Evolutionary conservation across 2,113 vertebrate species (phyloP).

Genomic region (Pelmatolapia mariae): DNA sequence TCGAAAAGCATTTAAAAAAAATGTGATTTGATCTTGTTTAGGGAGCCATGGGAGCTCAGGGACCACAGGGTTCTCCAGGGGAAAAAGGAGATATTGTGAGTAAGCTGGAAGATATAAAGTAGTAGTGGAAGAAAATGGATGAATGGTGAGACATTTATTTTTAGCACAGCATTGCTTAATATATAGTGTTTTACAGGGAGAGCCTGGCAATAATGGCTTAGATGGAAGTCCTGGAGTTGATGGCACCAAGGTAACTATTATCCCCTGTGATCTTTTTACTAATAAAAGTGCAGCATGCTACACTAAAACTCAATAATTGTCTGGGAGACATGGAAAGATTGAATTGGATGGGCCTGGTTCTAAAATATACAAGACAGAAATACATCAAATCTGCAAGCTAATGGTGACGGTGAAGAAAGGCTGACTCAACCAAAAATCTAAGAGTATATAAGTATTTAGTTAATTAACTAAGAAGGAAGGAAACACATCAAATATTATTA

Average conservation of each 20-base stretch:
- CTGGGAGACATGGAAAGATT: background rate
- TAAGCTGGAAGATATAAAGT: background rate
- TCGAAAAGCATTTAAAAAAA: background rate
- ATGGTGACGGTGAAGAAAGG: background rate
- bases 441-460: background rate
- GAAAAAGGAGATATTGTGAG: slow-evolving; percentile 72
- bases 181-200: slow-evolving; percentile 54
- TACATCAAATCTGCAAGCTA: background rate
- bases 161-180: background rate
- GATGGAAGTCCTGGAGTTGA: slow-evolving; percentile 63
- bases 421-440: background rate
- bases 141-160: background rate
- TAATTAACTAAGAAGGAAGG: background rate
- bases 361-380: background rate
- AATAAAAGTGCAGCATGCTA: background rate
- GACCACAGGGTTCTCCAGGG: slow-evolving; percentile 57
- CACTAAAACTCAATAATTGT: background rate
- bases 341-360: background rate
- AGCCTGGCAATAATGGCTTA: slow-evolving; percentile 57
- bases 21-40: slow-evolving; percentile 14
- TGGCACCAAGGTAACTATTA: slow-evolving; percentile 65
- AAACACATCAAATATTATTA: background rate
- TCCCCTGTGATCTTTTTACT: background rate
- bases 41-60: slow-evolving; percentile 66
- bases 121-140: background rate